These are phyloP conservation scores for Mirza zaza DNA, from an alignment of 2,113 vertebrate species.

Conservation along the genomic window DNA sequence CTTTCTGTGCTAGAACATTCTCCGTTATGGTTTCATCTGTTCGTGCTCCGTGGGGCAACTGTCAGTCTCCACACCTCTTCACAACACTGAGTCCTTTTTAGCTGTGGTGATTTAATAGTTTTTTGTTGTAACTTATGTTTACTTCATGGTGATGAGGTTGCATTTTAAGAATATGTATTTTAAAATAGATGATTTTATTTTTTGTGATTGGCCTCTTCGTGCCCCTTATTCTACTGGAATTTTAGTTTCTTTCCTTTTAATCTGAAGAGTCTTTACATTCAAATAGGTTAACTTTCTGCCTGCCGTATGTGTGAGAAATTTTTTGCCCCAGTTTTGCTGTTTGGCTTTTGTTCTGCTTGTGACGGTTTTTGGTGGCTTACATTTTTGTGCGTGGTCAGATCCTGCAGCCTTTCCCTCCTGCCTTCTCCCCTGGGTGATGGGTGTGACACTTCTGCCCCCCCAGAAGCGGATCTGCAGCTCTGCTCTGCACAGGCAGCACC, in stretches of 20 bases:
- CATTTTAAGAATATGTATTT: neutral
- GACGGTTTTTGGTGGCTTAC: neutral
- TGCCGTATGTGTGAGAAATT: neutral
- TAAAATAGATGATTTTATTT: neutral
- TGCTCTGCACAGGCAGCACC: rapidly evolving
- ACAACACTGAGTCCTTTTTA: neutral
- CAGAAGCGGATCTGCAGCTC: neutral
- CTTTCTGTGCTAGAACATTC: neutral
- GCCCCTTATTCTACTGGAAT: neutral
- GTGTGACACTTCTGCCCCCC: neutral
- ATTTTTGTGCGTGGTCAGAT: neutral
- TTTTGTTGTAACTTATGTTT: neutral
- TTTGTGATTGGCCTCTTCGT: neutral
- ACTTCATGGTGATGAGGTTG: neutral
- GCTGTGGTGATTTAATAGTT: neutral
- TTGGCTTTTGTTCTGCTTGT: neutral
- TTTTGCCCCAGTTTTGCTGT: neutral
- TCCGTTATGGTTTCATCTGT: rapidly evolving
- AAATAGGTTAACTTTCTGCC: neutral
- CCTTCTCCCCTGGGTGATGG: neutral
- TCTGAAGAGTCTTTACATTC: neutral
- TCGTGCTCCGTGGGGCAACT: neutral
- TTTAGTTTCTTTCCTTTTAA: neutral
- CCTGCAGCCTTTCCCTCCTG: neutral
- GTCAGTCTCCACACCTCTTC: neutral